Conservation (phyloP, 2,888 invertebrate species). For the Phortica magna region DNA sequence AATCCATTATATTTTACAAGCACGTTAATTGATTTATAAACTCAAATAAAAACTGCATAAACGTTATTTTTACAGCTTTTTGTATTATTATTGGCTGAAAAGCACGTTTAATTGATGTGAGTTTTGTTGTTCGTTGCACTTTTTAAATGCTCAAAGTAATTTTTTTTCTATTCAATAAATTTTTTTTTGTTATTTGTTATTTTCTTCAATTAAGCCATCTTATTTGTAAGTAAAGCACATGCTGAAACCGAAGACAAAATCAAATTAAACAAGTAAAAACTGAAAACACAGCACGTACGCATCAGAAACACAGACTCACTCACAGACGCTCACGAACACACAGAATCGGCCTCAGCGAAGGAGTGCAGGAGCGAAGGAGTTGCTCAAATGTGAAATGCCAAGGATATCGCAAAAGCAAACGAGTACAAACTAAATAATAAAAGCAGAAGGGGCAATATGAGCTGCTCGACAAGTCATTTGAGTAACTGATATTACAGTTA, state of each 20-base stretch:
- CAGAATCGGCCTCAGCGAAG: too few relatives aligned
- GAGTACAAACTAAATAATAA: conserved; percentile 23
- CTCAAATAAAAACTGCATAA: conserved; percentile 29
- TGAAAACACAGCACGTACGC: conserved; percentile 66
- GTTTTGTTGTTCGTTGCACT: conserved; percentile 32
- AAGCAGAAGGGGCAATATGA: not conserved
- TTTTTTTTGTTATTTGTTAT: too few relatives aligned
- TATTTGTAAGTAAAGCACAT: conserved; percentile 71
- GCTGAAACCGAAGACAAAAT: conserved; percentile 27
- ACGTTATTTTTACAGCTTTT: conserved; percentile 27
- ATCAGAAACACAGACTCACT: conserved; percentile 57
- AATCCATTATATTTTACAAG: conserved; percentile 30
- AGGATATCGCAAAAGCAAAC: conserved; percentile 12
- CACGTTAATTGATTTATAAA: conserved; percentile 33
- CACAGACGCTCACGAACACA: conserved; percentile 55
- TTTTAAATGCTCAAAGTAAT: not conserved
- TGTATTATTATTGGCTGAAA: conserved; percentile 21
- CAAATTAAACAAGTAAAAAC: conserved; percentile 2
- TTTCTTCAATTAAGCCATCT: too few relatives aligned
- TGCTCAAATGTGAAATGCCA: not conserved
- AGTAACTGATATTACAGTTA: conserved; percentile 70
- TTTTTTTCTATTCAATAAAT: too few relatives aligned
- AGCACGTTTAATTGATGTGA: not conserved
- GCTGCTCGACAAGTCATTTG: conserved; percentile 21
- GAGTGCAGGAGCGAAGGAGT: not conserved